phyloP scores from a whole-genome alignment of 2,113 vertebrate genomes.

The Mirounga angustirostris region DNA sequence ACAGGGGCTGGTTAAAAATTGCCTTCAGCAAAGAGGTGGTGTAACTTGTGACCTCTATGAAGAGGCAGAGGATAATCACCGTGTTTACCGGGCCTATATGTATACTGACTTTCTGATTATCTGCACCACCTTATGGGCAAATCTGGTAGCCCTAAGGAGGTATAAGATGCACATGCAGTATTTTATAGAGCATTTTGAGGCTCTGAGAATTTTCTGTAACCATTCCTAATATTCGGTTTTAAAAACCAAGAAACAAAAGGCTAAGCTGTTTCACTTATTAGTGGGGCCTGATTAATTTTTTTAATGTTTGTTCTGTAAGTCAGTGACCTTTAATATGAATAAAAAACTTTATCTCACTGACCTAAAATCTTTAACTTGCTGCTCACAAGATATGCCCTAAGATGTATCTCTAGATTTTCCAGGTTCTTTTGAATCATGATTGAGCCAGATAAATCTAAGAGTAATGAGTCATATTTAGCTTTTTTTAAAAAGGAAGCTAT shows the following conservation, averaged over 20 bases:
- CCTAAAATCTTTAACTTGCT: conserved; percentile 12
- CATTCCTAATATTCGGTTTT: conserved; percentile 23
- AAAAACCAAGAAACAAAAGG: conserved; percentile 39
- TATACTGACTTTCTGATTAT: conserved; percentile 19
- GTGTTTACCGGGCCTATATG: not conserved
- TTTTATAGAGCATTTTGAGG: not conserved
- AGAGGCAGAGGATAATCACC: not conserved
- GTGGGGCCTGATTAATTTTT: not conserved
- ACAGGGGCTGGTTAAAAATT: not conserved
- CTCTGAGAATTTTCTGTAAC: not conserved
- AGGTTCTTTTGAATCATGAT: not conserved
- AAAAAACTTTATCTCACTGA: conserved; percentile 7
- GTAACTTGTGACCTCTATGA: not conserved
- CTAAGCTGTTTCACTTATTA: conserved; percentile 11
- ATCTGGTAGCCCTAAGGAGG: not conserved
- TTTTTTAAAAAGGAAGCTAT: not conserved
- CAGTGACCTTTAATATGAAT: not conserved
- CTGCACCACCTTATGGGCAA: not conserved
- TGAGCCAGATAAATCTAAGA: conserved; percentile 31
- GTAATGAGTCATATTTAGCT: not conserved
- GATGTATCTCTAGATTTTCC: not conserved
- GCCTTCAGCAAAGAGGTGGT: not conserved
- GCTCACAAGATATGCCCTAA: not conserved
- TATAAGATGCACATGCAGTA: not conserved
- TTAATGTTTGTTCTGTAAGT: not conserved